A percentile compares a stretch with the other conserved stretches of the same genome.
These are phyloP conservation scores for Oscheius sp. DNA, from an alignment of 2,888 invertebrate species.

Conservation along the genomic window DNA sequence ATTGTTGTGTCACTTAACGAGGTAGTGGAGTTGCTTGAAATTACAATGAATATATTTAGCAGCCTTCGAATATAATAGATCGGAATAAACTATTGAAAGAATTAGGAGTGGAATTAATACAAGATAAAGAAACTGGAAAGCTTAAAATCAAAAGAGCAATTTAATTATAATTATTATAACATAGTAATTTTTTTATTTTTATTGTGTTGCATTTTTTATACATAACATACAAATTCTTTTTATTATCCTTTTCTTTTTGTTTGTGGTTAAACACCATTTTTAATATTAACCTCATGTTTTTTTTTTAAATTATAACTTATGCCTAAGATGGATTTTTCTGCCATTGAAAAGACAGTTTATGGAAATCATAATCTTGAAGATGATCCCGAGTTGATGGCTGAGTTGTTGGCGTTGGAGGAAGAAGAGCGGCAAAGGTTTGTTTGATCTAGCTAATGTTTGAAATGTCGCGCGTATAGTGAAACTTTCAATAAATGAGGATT, in stretches of 20 bases:
- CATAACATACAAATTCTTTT: not conserved
- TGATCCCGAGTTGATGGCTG: slow-evolving; percentile 60
- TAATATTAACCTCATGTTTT: not conserved
- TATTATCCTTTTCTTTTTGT: not conserved
- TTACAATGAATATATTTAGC: slow-evolving; percentile 41
- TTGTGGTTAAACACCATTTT: not conserved
- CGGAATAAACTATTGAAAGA: slow-evolving; percentile 49
- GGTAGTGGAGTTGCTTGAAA: slow-evolving; percentile 42
- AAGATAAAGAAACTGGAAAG: slow-evolving; percentile 35
- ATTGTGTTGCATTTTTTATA: slow-evolving; percentile 5
- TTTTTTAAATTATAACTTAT: not conserved
- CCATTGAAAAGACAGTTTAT: slow-evolving; percentile 53
- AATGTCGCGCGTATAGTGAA: too few species aligned
- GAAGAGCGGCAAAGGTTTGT: slow-evolving; percentile 28
- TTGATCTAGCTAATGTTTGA: not conserved
- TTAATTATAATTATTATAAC: slow-evolving; percentile 1
- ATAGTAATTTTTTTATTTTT: slow-evolving; percentile 12
- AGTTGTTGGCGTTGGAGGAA: slow-evolving; percentile 54
- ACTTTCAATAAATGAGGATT: not conserved
- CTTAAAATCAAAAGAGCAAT: slow-evolving; percentile 21
- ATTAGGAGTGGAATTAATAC: slow-evolving; percentile 46
- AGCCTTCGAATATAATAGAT: slow-evolving; percentile 53
- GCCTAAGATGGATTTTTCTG: slow-evolving; percentile 44
- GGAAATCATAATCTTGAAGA: slow-evolving; percentile 55
- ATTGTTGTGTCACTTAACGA: slow-evolving; percentile 54